Evolutionary conservation across 37 sponge, comb jelly and placozoan species (phyloP).

Genomic region (Bolinopsis microptera): DNA sequence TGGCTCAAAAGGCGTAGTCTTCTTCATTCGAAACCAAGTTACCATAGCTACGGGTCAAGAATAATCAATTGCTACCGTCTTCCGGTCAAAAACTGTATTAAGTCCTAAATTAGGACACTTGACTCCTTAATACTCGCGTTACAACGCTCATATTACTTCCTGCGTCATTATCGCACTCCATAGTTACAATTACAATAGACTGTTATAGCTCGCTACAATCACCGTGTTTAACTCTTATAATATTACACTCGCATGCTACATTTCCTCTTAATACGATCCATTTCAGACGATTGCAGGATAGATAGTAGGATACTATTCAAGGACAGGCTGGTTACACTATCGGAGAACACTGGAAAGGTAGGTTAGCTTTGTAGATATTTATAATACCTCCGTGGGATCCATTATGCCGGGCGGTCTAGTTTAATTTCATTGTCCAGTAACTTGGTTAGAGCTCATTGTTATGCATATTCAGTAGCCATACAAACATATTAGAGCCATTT

Average conservation of each 20-base stretch:
- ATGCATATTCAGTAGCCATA: no score
- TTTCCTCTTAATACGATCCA: background rate
- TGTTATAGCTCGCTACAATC: no score
- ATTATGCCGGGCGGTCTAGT: no score
- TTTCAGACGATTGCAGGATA: conserved; percentile 34
- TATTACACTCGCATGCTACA: background rate
- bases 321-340: conserved; percentile 42
- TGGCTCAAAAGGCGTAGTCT: background rate
- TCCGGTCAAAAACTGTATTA: background rate
- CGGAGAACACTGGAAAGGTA: conserved; percentile 58
- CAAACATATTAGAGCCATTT: no score
- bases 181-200: no score
- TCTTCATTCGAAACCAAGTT: background rate
- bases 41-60: background rate
- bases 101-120: background rate
- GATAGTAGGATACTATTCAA: conserved; percentile 51
- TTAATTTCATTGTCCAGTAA: no score
- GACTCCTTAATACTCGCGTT: background rate
- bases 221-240: no score
- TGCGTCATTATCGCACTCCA: no score
- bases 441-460: no score
- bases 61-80: background rate
- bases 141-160: background rate
- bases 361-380: no score
- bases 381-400: no score